Conservation (phyloP, 1,140 invertebrate species). For the Patella vulgata region DNA sequence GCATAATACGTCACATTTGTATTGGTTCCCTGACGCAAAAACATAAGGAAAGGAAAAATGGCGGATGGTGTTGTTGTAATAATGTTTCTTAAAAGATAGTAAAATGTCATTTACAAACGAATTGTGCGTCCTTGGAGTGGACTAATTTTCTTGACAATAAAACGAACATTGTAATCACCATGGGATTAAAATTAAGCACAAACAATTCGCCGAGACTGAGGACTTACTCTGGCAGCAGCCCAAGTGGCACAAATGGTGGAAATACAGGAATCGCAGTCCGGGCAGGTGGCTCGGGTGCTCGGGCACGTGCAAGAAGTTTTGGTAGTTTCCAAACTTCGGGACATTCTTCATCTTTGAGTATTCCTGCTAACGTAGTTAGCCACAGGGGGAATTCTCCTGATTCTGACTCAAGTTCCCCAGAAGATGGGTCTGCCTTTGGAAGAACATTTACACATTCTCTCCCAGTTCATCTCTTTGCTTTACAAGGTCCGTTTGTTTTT, state of each 20-base stretch:
- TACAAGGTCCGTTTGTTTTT: constrained; percentile 48
- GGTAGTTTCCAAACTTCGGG: constrained; percentile 50
- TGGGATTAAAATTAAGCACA: constrained; percentile 60
- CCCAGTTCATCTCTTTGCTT: constrained; percentile 59
- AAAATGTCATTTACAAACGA: no score
- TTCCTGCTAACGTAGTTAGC: constrained; percentile 49
- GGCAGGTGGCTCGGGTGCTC: constrained; percentile 35
- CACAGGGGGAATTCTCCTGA: constrained; percentile 54
- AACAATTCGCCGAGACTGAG: constrained; percentile 48
- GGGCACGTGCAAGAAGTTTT: constrained; percentile 53
- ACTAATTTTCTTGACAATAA: background rate
- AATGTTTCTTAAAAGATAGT: constrained; percentile 1
- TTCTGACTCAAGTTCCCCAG: constrained; percentile 61
- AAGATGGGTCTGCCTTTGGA: constrained; percentile 49
- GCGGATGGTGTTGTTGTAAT: constrained; percentile 43
- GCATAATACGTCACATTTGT: constrained; percentile 50
- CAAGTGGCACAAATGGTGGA: constrained; percentile 43
- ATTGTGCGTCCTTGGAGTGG: no score
- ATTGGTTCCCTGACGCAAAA: constrained; percentile 62
- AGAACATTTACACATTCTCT: constrained; percentile 55
- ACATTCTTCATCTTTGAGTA: constrained; percentile 43
- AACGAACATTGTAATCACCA: constrained; percentile 13
- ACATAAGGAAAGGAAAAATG: constrained; percentile 59
- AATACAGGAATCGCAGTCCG: constrained; percentile 42
- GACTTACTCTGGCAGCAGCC: constrained; percentile 58